phyloP scores from a whole-genome alignment of 2,113 vertebrate genomes.

The Brachyhypopomus occidentalis region DNA sequence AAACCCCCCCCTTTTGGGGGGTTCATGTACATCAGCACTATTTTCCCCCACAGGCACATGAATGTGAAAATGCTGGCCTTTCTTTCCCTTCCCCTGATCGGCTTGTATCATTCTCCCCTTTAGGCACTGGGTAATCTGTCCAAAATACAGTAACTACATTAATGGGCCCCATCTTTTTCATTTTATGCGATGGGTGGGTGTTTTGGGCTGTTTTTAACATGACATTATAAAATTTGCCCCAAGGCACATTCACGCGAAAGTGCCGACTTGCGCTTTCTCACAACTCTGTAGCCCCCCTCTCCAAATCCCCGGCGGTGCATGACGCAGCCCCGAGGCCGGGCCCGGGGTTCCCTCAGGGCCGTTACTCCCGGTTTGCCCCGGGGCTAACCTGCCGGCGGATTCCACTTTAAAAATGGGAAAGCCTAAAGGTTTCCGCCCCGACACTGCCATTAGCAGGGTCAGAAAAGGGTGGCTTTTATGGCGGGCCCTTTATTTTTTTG shows the following conservation, averaged over 20 bases:
- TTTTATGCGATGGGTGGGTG: too few relatives aligned
- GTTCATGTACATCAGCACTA: too few relatives aligned
- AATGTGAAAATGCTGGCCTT: neutral
- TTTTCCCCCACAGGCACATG: too few relatives aligned
- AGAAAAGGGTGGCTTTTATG: too few relatives aligned
- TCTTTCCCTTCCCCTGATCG: neutral
- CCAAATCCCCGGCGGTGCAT: neutral
- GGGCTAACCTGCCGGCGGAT: too few relatives aligned
- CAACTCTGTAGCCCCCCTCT: neutral
- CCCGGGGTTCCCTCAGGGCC: too few relatives aligned
- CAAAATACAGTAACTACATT: neutral
- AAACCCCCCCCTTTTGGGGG: too few relatives aligned
- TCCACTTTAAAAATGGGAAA: too few relatives aligned
- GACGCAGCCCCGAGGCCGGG: neutral
- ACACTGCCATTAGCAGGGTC: too few relatives aligned
- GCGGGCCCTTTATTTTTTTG: too few relatives aligned
- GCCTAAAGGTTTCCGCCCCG: too few relatives aligned
- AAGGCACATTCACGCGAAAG: conserved; percentile 13
- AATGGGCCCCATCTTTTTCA: neutral
- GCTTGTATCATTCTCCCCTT: neutral
- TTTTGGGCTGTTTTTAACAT: neutral
- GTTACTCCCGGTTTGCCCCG: too few relatives aligned
- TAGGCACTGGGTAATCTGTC: conserved; percentile 2
- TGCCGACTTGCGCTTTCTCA: conserved; percentile 3
- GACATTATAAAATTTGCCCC: neutral